Evolutionary conservation across 2,113 vertebrate species (phyloP).

Genomic region (Pollimyrus isidori): DNA sequence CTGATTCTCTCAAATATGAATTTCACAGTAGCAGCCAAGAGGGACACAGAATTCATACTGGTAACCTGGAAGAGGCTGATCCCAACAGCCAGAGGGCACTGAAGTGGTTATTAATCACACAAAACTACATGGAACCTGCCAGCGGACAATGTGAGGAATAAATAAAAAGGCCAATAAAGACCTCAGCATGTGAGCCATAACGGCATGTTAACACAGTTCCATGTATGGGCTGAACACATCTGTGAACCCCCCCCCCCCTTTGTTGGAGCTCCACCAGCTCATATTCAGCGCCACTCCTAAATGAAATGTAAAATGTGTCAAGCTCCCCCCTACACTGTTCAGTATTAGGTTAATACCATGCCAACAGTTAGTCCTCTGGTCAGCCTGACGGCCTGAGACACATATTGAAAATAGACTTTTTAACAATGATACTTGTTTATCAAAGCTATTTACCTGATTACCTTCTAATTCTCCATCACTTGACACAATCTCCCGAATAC

Average conservation of each 20-base stretch:
- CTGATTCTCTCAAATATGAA: not conserved
- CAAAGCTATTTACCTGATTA: slow-evolving; percentile 3
- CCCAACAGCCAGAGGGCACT: not conserved
- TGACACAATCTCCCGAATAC: slow-evolving; percentile 44
- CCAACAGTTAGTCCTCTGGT: slow-evolving; percentile 6
- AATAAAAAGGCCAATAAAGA: not conserved
- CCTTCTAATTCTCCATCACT: slow-evolving; percentile 23
- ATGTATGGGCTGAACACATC: not conserved
- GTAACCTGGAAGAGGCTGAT: not conserved
- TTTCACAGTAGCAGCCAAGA: slow-evolving; percentile 10
- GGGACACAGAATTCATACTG: not conserved
- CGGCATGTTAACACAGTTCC: not conserved
- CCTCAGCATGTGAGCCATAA: not conserved
- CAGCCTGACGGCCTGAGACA: slow-evolving; percentile 13
- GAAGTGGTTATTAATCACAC: not conserved
- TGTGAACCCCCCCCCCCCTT: not conserved
- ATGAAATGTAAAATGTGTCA: not conserved
- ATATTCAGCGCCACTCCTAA: not conserved
- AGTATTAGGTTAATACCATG: not conserved
- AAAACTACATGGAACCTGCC: not conserved
- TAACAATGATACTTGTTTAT: slow-evolving; percentile 9
- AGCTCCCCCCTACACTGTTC: not conserved
- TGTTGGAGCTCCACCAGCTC: not conserved
- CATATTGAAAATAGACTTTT: slow-evolving; percentile 29
- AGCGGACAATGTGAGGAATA: not conserved